Evolutionary conservation across 2,888 invertebrate genomes (phyloP).

Genomic region (Cremastinae sp.): DNA sequence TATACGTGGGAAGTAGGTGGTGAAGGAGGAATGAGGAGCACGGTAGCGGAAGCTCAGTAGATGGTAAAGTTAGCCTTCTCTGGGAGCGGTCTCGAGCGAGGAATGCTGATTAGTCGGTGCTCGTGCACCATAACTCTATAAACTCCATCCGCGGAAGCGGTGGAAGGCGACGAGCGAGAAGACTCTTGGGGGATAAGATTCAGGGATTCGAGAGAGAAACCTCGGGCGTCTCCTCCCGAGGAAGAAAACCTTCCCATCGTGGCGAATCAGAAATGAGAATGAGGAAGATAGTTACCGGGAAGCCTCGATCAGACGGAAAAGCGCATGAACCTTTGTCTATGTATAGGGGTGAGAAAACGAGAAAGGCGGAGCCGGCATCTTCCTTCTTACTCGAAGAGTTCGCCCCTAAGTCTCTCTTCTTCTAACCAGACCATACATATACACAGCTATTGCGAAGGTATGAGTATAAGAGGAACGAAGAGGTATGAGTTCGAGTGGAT

Average conservation of each 20-base stretch:
- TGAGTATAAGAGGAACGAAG: constrained; percentile 51
- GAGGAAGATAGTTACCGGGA: constrained; percentile 56
- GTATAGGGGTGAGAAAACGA: not conserved
- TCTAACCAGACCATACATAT: not conserved
- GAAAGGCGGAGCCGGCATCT: constrained; percentile 22
- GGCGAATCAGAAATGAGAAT: constrained; percentile 52
- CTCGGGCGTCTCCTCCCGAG: constrained; percentile 4
- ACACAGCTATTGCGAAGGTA: constrained; percentile 3
- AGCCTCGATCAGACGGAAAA: constrained; percentile 45
- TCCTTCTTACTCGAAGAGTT: not conserved
- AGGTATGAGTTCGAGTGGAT: constrained; percentile 63
- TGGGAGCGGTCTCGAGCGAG: constrained; percentile 66
- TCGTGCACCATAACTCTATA: constrained; percentile 78
- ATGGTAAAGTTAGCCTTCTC: constrained; percentile 57
- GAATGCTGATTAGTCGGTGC: constrained; percentile 80
- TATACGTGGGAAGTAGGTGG: constrained; percentile 42
- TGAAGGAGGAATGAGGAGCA: constrained; percentile 39
- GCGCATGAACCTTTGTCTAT: not conserved
- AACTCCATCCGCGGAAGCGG: constrained; percentile 69
- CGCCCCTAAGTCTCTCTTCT: constrained; percentile 4
- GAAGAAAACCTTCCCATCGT: constrained; percentile 42
- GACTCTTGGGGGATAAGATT: constrained; percentile 72
- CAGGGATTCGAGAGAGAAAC: constrained; percentile 50
- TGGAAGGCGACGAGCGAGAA: constrained; percentile 72
- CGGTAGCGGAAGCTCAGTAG: constrained; percentile 47